Evolutionary conservation across 2,113 vertebrate species (phyloP).

Genomic region (Hemibagrus wyckioides): DNA sequence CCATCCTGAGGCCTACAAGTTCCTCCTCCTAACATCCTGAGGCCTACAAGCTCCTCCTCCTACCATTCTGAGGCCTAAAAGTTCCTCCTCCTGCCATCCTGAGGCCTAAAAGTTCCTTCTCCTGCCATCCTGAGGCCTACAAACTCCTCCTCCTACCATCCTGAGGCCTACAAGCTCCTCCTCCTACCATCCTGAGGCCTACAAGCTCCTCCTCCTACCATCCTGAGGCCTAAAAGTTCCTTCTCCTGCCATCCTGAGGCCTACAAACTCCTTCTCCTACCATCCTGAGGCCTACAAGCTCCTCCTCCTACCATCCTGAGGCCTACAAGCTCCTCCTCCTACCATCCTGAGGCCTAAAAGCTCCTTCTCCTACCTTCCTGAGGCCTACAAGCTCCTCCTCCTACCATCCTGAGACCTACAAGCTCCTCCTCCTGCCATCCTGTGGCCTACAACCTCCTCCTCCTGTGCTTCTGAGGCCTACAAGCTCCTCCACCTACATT

Average conservation of each 20-base stretch:
- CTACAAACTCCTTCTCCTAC: not conserved
- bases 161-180: not conserved
- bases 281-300: not conserved
- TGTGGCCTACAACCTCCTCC: not conserved
- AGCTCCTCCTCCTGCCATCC: not conserved
- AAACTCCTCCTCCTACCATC: not conserved
- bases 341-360: too few species aligned
- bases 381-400: not conserved
- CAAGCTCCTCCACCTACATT: not conserved
- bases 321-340: not conserved
- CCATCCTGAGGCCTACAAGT: not conserved
- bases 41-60: not conserved
- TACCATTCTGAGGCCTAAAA: not conserved
- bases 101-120: not conserved
- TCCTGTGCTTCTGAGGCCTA: not conserved
- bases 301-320: not conserved
- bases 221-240: not conserved
- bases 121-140: too few species aligned
- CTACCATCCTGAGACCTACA: not conserved
- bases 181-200: not conserved
- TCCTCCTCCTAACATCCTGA: not conserved
- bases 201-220: not conserved
- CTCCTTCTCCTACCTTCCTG: not conserved
- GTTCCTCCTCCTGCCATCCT: not conserved
- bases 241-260: not conserved